Evolutionary conservation across 1,140 invertebrate species (phyloP), one percentile per base, ranked within the genome.

Genomic region (Cherax quadricarinatus): DNA sequence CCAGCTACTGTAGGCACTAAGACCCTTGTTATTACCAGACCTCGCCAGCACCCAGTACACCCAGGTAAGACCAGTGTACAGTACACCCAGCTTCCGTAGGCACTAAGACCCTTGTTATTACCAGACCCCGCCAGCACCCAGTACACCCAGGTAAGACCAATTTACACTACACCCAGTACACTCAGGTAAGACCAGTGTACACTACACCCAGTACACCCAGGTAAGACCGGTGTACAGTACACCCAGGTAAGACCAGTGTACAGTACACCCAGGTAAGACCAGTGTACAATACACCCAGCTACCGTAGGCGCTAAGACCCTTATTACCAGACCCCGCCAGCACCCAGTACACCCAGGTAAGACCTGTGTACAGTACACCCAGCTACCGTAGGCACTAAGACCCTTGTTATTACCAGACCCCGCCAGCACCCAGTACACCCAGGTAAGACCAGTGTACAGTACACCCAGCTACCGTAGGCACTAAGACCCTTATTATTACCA

Each of bases 331-430:
- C 30, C 30, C 30, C 30, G 30, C 30, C 30, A 41, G 30, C 30
- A 41, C 30, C 30, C 30, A 41, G 30, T 41, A 41, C 30, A 41
- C 30, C 30, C 30, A 41, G 30, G 30, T 41, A 41, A 41, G 30
- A 41, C 30, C 30, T 1, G 30, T 41, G 30, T 41, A 41, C 30
- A 41, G 0, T 41, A 41, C 30, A 93, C 66, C 92, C 92, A 41
- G 92, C 92, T 57, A 90, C 92, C 66, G 92, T 90, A 51, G 92
- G 92, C 75, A 93, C 92, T 75, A 93, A 93, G 89, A 93, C 92
- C 53, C 92, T 93, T 1, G 92, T 93, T 81, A 93, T 93, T 84
- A 93, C 88, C 78, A 80, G 92, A 84, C 92, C 88, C 53, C 60
- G 92, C 24, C 88, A 93, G 66, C 82, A 84, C 24, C 89, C 85